Evolutionary conservation across 2,797 vertebrate species (phyloP), one percentile per base, ranked within the genome.

Genomic region (Chloroceryle inda): DNA sequence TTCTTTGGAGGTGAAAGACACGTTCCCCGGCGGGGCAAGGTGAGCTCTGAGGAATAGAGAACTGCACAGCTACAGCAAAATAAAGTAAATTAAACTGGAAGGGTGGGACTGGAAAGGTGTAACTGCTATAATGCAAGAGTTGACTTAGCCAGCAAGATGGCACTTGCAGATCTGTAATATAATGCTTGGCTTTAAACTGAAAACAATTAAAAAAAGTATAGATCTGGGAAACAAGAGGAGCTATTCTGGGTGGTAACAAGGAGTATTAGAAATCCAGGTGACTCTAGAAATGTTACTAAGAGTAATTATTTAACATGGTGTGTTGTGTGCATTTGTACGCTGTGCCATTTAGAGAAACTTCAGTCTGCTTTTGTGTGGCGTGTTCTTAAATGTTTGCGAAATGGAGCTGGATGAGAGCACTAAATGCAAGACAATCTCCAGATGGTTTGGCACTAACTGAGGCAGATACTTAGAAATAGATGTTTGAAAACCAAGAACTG

Each of bases 11-110:
- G 99, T 78, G 99, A 99, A 98, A 99, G 97, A 96, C 96, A 98
- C 42, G 98, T 98, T 96, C 99, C 99, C 98, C 99, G 99, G 97
- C 99, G 99, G 99, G 99, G 98, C 98, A 99, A 99, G 99, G 99
- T 99, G 99, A 99, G 99, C 98, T 98, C 97, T 97, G 97, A 97
- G 97, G 97, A 98, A 75, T 98, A 97, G 96, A 94, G 82, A 94
- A 89, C 94, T 86, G 96, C 95, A 31, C 96, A 96, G 94, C 94
- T 85, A 73, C 94, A n/a, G 92, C 82, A 95, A 72, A 95, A 91
- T 75, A 59, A 79, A 88, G 76, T 94, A 91, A 84, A 3, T 53
- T 81, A 81, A 90, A 47, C 16, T 92, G 94, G 79, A 81, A 93
- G 95, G 96, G 97, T 86, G 96, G 96, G 93, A 75, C 75, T 92